Base-by-base conservation (phyloP, 2,888 invertebrate genomes). In the Trilocha varians region DNA sequence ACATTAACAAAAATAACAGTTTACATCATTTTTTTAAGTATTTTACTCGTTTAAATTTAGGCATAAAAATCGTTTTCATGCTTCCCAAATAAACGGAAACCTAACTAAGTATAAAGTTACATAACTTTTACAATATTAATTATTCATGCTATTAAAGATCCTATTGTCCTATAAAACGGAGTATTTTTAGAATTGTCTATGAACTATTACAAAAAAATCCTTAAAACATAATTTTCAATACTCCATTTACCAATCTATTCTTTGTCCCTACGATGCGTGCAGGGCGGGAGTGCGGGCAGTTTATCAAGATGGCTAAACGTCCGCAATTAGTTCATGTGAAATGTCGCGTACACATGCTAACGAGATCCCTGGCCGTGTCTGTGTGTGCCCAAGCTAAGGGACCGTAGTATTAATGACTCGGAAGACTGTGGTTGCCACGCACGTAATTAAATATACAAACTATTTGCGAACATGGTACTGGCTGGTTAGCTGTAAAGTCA, bases 291-390 rank as follows among this genome's bases (percentile, higher is more conserved):
- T 61, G 62, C 65, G 63, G 64, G 70, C 68, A 69, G 76, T 78
- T 80, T 80, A 83, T 85, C 82, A 74, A 77, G 76, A 82, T 78
- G 79, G 78, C 80, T 83, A 84, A 83, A 82, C 72, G 79, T 72
- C 74, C 63, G 78, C 83, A 84, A 85, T 84, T 85, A 84, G 83
- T 73, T 64, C 71, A 74, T 77, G 84, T 78, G 84, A 85, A 85
- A 85, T 84, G 84, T 85, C 84, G 74, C 80, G 73, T 76, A 69
- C 62, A 70, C 79, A 76, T 77, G 83, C 83, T 85, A 85, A 85
- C 84, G 80, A 85, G 77, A 72, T 73, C 72, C 68, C 69, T 70
- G 63, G 66, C 64, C 62, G 63, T 62, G 69, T 43, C 42, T 45
- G 46, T 59, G 57, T 48, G 46, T 40, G 50, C 50, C 53, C 44